Percentiles rank a stretch among this genome's conserved stretches.
Conservation (phyloP, 2,888 invertebrate species). For the Smittia aterrima region DNA sequence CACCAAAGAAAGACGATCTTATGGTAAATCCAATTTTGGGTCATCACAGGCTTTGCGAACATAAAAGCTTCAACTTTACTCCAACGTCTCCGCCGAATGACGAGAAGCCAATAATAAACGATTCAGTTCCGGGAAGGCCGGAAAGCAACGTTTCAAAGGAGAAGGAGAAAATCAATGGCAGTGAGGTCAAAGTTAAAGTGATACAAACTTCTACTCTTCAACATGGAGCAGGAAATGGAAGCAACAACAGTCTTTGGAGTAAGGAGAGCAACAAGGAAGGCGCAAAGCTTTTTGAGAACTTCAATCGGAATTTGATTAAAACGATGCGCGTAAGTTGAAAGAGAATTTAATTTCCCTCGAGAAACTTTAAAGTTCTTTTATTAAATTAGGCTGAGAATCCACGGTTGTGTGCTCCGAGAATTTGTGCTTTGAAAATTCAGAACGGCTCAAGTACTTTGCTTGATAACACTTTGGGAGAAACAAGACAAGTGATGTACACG, state of each 20-base stretch:
- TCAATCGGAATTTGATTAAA: slow-evolving; percentile 54
- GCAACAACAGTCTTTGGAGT: slow-evolving; percentile 54
- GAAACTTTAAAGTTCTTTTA: neutral
- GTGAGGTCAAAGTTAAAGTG: neutral
- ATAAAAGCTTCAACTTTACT: slow-evolving; percentile 43
- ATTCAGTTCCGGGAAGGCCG: neutral
- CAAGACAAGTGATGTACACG: slow-evolving; percentile 72
- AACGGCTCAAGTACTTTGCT: slow-evolving; percentile 75
- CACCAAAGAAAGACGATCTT: slow-evolving; percentile 53
- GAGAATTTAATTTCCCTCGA: neutral
- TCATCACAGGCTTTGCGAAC: slow-evolving; percentile 63
- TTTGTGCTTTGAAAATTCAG: slow-evolving; percentile 73
- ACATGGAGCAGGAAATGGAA: slow-evolving; percentile 45
- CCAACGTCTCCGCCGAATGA: neutral
- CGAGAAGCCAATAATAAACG: neutral
- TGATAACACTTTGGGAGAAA: slow-evolving; percentile 68
- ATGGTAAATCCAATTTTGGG: slow-evolving; percentile 57
- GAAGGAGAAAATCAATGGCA: neutral
- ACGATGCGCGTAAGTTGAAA: slow-evolving; percentile 51
- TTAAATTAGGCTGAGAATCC: slow-evolving; percentile 53
- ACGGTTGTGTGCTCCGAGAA: slow-evolving; percentile 62
- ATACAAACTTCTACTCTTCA: neutral
- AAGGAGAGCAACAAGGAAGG: slow-evolving; percentile 51
- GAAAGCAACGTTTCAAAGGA: neutral
- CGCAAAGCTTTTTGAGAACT: slow-evolving; percentile 54